Percentiles rank a stretch among this genome's conserved stretches.
phyloP scores from a whole-genome alignment of 1,140 invertebrate genomes.

The Eriosoma lanigerum region DNA sequence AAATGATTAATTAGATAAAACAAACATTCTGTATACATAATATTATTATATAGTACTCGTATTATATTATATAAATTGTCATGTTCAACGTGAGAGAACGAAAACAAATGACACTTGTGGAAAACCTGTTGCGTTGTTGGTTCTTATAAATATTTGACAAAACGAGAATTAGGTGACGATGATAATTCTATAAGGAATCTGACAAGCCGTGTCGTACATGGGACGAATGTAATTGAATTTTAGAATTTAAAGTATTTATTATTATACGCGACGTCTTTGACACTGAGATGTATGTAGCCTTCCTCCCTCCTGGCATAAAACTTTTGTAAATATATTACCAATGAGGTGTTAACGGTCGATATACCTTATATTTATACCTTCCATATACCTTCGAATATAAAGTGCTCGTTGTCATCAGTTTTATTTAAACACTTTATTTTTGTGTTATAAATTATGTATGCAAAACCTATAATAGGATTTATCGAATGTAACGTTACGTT shows the following conservation, averaged over 20 bases:
- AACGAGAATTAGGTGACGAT: neutral
- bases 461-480: too few relatives aligned
- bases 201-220: neutral
- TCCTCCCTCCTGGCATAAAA: neutral
- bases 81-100: neutral
- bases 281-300: neutral
- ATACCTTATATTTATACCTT: neutral
- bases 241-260: too few relatives aligned
- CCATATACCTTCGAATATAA: too few relatives aligned
- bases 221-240: slow-evolving; percentile 23
- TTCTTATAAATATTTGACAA: neutral
- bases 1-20: too few relatives aligned
- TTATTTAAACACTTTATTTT: too few relatives aligned
- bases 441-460: too few relatives aligned
- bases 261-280: neutral
- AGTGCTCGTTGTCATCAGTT: too few relatives aligned
- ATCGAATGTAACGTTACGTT: too few relatives aligned
- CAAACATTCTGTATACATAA: too few relatives aligned
- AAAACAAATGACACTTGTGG: neutral
- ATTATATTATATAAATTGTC: too few relatives aligned
- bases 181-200: neutral
- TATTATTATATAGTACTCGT: too few relatives aligned
- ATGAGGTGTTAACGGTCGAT: neutral
- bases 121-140: slow-evolving; percentile 11
- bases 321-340: neutral